A percentile compares a stretch with the other conserved stretches of the same genome.
phyloP scores from a whole-genome alignment of 2,888 invertebrate species.

The Nebria salina region DNA sequence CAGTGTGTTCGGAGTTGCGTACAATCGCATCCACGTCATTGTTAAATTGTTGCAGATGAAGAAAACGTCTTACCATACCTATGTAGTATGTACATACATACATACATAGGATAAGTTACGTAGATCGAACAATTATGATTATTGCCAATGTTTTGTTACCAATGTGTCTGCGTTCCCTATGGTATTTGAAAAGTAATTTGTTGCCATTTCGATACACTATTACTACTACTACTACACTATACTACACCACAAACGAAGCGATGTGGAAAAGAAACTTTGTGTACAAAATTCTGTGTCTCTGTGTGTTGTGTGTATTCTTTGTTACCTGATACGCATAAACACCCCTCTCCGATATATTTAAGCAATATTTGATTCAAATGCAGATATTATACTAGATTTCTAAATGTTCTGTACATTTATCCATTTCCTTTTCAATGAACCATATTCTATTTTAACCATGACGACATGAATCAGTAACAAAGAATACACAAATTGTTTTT shows the following conservation, averaged over 20 bases:
- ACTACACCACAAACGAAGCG: neutral
- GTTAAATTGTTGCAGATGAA: neutral
- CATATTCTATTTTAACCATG: neutral
- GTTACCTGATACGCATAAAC: neutral
- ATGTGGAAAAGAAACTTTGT: neutral
- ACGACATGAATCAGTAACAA: neutral
- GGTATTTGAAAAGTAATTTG: neutral
- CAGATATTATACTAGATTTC: neutral
- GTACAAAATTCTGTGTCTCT: neutral
- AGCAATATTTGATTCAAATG: too few relatives aligned
- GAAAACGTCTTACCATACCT: neutral
- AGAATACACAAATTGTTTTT: conserved; percentile 1
- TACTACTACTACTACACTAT: neutral
- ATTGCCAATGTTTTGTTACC: neutral
- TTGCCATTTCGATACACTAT: neutral
- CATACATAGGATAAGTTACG: neutral
- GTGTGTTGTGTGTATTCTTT: neutral
- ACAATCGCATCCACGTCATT: neutral
- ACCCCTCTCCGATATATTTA: too few relatives aligned
- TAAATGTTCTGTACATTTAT: neutral
- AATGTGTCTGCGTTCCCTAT: neutral
- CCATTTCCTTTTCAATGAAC: neutral
- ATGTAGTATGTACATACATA: too few relatives aligned
- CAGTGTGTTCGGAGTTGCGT: conserved; percentile 27
- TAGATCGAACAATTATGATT: neutral